Conservation (phyloP, 2,888 invertebrate genomes). For the Chironomus tentans region DNA sequence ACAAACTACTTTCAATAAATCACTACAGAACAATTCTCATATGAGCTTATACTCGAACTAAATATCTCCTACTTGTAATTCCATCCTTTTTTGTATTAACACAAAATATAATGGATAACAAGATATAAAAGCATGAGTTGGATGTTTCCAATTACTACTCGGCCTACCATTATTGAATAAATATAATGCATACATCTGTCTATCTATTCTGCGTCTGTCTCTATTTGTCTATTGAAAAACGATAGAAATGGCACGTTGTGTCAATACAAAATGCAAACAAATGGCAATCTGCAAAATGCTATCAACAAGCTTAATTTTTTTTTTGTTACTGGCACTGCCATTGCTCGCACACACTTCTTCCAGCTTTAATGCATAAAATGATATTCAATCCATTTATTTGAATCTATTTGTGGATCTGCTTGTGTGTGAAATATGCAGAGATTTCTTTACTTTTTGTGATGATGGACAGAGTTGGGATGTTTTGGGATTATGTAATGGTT, state of each 20-base stretch:
- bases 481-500: no score
- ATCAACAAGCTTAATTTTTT: constrained; percentile 2
- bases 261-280: neutral
- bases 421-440: neutral
- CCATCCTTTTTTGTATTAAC: no score
- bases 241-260: neutral
- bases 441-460: no score
- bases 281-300: neutral
- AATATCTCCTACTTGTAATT: no score
- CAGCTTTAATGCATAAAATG: neutral
- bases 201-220: neutral
- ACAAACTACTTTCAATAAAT: no score
- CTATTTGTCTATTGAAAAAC: neutral
- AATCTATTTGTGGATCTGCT: neutral
- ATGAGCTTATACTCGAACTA: no score
- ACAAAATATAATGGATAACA: no score
- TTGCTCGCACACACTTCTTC: neutral
- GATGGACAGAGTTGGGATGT: no score
- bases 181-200: neutral
- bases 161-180: no score
- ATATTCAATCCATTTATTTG: neutral
- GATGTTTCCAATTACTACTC: no score
- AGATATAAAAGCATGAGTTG: no score
- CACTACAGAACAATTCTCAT: no score
- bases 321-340: neutral